Evolutionary conservation across 1,140 invertebrate species (phyloP).

Genomic region (Danaus melanippus): DNA sequence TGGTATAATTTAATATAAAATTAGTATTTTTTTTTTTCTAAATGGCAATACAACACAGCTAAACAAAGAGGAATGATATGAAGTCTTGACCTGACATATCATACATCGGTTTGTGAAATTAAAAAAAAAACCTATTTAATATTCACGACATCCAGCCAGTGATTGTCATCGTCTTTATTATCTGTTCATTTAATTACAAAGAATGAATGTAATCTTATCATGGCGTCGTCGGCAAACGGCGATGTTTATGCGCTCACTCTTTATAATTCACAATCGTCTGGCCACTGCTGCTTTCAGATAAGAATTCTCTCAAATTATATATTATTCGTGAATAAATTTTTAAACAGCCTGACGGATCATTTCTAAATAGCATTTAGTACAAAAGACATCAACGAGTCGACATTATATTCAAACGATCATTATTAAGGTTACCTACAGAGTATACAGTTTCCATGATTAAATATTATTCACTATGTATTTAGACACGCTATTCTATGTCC

Average conservation of each 20-base stretch:
- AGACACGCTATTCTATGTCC: too few relatives aligned
- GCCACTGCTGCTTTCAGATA: not conserved
- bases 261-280: not conserved
- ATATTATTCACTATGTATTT: too few relatives aligned
- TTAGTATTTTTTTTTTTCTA: too few relatives aligned
- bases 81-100: too few relatives aligned
- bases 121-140: too few relatives aligned
- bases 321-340: not conserved
- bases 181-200: conserved; percentile 5
- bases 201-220: conserved; percentile 9
- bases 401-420: not conserved
- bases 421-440: not conserved
- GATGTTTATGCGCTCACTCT: conserved; percentile 4
- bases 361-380: conserved; percentile 14
- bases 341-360: not conserved
- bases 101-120: too few relatives aligned
- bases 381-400: conserved; percentile 57
- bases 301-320: not conserved
- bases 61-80: too few relatives aligned
- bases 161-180: not conserved
- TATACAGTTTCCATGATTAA: too few relatives aligned
- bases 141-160: too few relatives aligned
- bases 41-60: too few relatives aligned
- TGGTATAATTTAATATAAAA: too few relatives aligned
- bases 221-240: not conserved